A percentile compares a stretch with the other conserved stretches of the same genome.
These are phyloP conservation scores for Polymixis lichenea DNA, from an alignment of 2,888 invertebrate species.

Conservation along the genomic window DNA sequence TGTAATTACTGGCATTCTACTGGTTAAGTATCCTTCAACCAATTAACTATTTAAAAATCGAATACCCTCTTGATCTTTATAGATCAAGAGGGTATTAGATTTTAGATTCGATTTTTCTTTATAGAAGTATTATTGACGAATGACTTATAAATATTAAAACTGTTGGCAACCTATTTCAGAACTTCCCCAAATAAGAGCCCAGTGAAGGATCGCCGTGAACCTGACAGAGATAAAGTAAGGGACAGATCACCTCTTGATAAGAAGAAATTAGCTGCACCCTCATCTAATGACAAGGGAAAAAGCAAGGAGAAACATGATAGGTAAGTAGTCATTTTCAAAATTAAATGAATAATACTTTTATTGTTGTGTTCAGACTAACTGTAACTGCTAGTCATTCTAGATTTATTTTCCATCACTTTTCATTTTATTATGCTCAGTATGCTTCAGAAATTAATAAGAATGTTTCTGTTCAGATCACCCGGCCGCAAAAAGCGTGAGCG, in stretches of 20 bases:
- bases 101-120: too few species aligned
- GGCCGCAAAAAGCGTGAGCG: slow-evolving; percentile 94
- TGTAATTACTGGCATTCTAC: too few species aligned
- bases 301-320: slow-evolving; percentile 87
- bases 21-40: too few species aligned
- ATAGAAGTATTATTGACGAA: neutral
- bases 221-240: slow-evolving; percentile 85
- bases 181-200: slow-evolving; percentile 87
- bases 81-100: too few species aligned
- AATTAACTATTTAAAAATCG: neutral
- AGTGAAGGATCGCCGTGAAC: slow-evolving; percentile 86
- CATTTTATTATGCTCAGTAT: neutral
- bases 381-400: neutral
- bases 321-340: slow-evolving; percentile 66
- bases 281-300: slow-evolving; percentile 84
- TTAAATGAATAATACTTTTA: neutral
- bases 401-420: neutral
- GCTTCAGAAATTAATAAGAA: neutral
- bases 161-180: slow-evolving; percentile 69
- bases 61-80: neutral
- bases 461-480: slow-evolving; percentile 87
- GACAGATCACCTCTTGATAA: slow-evolving; percentile 87
- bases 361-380: neutral
- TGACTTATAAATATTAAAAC: neutral
- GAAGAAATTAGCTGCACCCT: slow-evolving; percentile 81